These are phyloP conservation scores for Cuculus canorus DNA, from an alignment of 2,797 vertebrate genomes.

Conservation along the genomic window DNA sequence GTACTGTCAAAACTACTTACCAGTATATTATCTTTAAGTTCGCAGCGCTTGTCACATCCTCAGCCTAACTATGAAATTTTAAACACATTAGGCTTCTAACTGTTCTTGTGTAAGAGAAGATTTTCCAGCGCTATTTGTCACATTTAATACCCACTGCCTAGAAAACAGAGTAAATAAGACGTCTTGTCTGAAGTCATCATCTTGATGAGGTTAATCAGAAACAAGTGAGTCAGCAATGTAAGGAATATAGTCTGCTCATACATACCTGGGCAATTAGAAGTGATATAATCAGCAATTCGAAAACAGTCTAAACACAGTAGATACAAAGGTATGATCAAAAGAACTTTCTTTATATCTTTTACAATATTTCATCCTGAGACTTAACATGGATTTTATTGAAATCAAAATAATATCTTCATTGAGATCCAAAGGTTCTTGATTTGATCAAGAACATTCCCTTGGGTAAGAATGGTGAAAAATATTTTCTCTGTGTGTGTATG, in stretches of 20 bases:
- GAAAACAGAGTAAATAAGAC: background rate
- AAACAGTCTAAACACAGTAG: background rate
- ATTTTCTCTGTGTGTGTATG: rapidly evolving
- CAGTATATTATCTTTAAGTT: background rate
- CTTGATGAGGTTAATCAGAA: background rate
- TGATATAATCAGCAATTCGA: background rate
- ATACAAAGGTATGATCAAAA: background rate
- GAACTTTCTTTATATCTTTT: background rate
- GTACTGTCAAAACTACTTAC: background rate
- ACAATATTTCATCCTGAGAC: background rate
- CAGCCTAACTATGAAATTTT: background rate
- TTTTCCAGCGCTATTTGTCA: slow-evolving; percentile 25
- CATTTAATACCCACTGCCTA: background rate
- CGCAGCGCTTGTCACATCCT: background rate
- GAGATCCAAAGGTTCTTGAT: background rate
- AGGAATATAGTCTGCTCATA: background rate
- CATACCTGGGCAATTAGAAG: background rate
- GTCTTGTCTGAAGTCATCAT: background rate
- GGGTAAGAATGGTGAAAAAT: background rate
- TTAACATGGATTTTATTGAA: background rate
- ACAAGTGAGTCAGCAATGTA: background rate
- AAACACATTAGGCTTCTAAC: background rate
- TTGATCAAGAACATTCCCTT: background rate
- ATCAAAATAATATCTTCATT: background rate
- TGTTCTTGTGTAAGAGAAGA: background rate